phyloP scores from a whole-genome alignment of 2,888 invertebrate species.

The Elmis aenea region DNA sequence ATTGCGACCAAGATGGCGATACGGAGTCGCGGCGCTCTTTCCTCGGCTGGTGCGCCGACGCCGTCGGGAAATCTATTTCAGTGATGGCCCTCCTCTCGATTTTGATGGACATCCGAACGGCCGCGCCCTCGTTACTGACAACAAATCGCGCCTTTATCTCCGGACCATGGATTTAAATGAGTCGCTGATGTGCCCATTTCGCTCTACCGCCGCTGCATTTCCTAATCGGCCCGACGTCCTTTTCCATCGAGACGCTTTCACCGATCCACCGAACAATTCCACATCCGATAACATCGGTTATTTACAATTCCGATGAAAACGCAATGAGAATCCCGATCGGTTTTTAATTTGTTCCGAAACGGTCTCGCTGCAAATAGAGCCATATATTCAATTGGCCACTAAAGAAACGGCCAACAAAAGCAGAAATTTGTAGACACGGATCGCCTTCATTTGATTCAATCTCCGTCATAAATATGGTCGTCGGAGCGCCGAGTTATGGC shows the following conservation, averaged over 20 bases:
- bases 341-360: slow-evolving; percentile 19
- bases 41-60: slow-evolving; percentile 28
- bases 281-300: no score
- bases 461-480: slow-evolving; percentile 33
- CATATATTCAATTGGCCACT: slow-evolving; percentile 16
- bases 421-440: slow-evolving; percentile 22
- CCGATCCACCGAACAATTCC: slow-evolving; percentile 14
- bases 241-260: slow-evolving; percentile 13
- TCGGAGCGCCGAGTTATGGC: slow-evolving; percentile 24
- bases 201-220: slow-evolving; percentile 17
- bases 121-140: slow-evolving; percentile 39
- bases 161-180: slow-evolving; percentile 29
- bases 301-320: slow-evolving; percentile 19
- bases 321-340: slow-evolving; percentile 20
- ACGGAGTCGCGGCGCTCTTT: slow-evolving; percentile 36
- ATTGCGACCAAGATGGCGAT: slow-evolving; percentile 47
- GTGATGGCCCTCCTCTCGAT: slow-evolving; percentile 47
- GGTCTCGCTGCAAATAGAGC: slow-evolving; percentile 20
- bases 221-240: slow-evolving; percentile 18
- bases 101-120: slow-evolving; percentile 49
- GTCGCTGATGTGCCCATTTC: slow-evolving; percentile 21
- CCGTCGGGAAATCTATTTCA: slow-evolving; percentile 41
- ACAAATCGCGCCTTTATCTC: slow-evolving; percentile 23
- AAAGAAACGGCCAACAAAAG: slow-evolving; percentile 21
- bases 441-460: slow-evolving; percentile 29